Base-by-base conservation (phyloP, 2,888 invertebrate species). In the Pherbina coryleti region DNA sequence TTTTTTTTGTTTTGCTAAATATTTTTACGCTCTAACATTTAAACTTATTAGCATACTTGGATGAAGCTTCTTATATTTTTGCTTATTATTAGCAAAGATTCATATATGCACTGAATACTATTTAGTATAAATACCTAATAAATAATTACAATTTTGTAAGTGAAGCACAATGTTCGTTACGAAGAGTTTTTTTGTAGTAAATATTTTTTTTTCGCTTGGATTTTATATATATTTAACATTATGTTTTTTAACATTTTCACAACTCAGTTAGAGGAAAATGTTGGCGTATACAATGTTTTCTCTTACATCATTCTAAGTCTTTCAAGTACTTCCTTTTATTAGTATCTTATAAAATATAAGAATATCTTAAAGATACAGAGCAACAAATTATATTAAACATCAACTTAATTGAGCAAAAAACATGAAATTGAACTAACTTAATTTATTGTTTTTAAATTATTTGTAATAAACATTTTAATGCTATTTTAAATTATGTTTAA, bases 231-330 rank as follows among this genome's bases (percentile, higher is more conserved):
- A 22, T 53, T 53, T 53, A 53, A 53, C 17, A 14, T 14, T 25
- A 22, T 9, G 4, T 64, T 66, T 66, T 34, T 34, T 34, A 66
- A 66, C 66, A 66, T 17, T 66, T 66, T 66, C 66, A 66, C 31
- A 66, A 34, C 37, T 31, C 19, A 37, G n/a, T 9, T n/a, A 34
- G 34, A n/a, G 66, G 19, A 34, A 34, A 34, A 66, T 37, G 34
- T 66, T 66, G 11, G 34, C 66, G 66, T 66, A 66, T 66, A 66
- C 66, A n/a, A 66, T 66, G 17, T 25, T 66, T 66, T 4, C 37
- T 66, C 37, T 34, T 37, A 31, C n/a, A 62, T 62, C 17, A 62
- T 22, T 62, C 22, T 55, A 22, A 62, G 62, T 62, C 62, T 62
- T 62, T 22, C 28, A 62, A 62, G 55, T 55, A 55, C 8, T 55